Conservation (phyloP, 2,797 vertebrate genomes). For the Rhabdomys pumilio region DNA sequence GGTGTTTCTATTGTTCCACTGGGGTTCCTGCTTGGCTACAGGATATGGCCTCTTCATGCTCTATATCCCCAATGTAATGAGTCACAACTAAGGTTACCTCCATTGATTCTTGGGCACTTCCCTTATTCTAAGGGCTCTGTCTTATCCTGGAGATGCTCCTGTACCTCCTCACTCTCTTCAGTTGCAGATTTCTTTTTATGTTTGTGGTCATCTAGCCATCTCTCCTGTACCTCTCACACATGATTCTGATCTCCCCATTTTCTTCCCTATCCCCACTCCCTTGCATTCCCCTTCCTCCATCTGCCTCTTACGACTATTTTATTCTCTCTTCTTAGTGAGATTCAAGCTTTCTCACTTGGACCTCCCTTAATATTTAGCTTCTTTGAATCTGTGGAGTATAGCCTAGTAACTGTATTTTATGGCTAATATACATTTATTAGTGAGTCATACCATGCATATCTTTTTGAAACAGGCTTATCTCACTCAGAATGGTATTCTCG, state of each 20-base stretch:
- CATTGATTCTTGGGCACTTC: not conserved
- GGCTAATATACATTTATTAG: no score
- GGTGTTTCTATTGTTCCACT: not conserved
- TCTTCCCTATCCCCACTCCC: not conserved
- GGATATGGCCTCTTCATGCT: not conserved
- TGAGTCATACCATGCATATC: no score
- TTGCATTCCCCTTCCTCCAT: not conserved
- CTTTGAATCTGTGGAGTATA: no score
- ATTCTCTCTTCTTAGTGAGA: no score
- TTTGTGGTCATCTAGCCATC: not conserved
- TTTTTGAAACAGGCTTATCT: no score
- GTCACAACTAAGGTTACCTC: not conserved
- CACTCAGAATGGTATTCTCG: no score
- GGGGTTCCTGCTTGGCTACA: not conserved
- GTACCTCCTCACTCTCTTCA: not conserved
- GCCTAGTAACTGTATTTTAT: no score
- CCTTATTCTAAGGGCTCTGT: not conserved
- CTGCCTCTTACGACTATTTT: not conserved
- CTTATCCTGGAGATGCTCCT: no score
- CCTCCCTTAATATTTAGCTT: no score
- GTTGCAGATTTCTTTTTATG: not conserved
- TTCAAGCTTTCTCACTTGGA: no score
- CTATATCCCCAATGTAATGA: not conserved
- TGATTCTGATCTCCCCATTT: not conserved
- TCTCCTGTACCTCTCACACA: not conserved